Evolutionary conservation across 2,888 invertebrate species (phyloP).

Genomic region (Papilio protenor): DNA sequence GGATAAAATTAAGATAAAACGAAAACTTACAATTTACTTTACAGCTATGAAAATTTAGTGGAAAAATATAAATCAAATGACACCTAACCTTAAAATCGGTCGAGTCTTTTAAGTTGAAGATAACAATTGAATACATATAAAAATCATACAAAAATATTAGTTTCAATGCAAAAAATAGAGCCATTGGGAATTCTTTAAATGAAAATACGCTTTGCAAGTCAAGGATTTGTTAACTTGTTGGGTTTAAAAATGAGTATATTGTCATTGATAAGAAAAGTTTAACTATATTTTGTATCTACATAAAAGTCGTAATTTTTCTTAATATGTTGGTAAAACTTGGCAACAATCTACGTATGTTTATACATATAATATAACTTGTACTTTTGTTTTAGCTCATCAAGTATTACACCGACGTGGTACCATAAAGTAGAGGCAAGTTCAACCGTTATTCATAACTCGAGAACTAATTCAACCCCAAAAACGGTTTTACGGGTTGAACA

Average conservation of each 20-base stretch:
- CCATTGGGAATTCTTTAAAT: no score
- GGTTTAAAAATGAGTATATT: no score
- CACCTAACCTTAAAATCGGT: background rate
- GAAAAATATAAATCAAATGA: background rate
- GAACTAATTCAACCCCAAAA: conserved; percentile 69
- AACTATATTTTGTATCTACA: background rate
- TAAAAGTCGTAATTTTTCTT: background rate
- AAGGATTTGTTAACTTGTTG: no score
- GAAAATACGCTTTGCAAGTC: no score
- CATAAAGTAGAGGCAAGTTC: conserved; percentile 58
- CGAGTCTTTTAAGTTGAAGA: no score
- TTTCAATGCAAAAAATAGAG: no score
- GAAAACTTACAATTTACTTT: background rate
- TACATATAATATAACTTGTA: conserved; percentile 9
- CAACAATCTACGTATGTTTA: background rate
- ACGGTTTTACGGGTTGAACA: conserved; percentile 68
- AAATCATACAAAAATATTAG: no score
- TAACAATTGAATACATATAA: no score
- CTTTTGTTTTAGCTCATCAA: conserved; percentile 45
- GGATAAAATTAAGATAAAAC: background rate
- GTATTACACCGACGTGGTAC: conserved; percentile 48
- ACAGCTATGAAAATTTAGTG: background rate
- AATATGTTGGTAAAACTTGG: conserved; percentile 18
- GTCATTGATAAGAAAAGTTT: no score
- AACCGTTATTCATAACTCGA: conserved; percentile 70